Percentiles rank a stretch among this genome's conserved stretches.
These are phyloP conservation scores for Podarcis muralis DNA, from an alignment of 2,113 vertebrate species.

Conservation along the genomic window DNA sequence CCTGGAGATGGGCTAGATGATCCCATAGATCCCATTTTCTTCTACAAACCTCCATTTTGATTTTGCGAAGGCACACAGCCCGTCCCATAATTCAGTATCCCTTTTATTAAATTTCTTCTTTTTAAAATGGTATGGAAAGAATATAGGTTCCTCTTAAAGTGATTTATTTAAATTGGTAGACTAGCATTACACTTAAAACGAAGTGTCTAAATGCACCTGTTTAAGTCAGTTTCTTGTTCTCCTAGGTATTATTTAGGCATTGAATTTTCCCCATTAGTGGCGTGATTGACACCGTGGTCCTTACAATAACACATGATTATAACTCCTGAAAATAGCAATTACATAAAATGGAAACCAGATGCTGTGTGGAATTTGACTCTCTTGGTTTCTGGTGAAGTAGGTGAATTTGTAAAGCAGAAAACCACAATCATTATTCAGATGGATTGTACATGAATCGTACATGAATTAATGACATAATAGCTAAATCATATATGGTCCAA, in stretches of 20 bases:
- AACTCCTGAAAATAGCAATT: slow-evolving; percentile 90
- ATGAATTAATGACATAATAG: slow-evolving; percentile 91
- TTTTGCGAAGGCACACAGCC: slow-evolving; percentile 12
- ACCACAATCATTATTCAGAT: slow-evolving; percentile 88
- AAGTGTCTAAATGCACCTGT: slow-evolving; percentile 83
- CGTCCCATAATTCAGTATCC: slow-evolving; percentile 33
- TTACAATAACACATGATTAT: slow-evolving; percentile 93
- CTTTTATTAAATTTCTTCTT: slow-evolving; percentile 57
- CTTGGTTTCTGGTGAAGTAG: slow-evolving; percentile 85
- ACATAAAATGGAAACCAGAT: slow-evolving; percentile 90
- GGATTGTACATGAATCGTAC: slow-evolving; percentile 87
- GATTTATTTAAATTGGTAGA: slow-evolving; percentile 82
- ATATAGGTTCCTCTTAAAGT: slow-evolving; percentile 80
- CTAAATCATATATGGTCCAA: slow-evolving; percentile 87
- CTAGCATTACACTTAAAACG: slow-evolving; percentile 79
- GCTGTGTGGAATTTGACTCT: slow-evolving; percentile 83
- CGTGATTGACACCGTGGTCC: slow-evolving; percentile 89
- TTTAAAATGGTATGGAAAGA: slow-evolving; percentile 72
- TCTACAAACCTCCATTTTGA: not conserved
- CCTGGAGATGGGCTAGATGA: not conserved
- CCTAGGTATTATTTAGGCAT: slow-evolving; percentile 82
- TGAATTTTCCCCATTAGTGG: slow-evolving; percentile 83
- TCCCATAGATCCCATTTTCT: not conserved
- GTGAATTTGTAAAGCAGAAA: slow-evolving; percentile 89
- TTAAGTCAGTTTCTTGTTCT: slow-evolving; percentile 82